phyloP scores from a whole-genome alignment of 2,797 vertebrate species.

The Liparis tanakae region DNA sequence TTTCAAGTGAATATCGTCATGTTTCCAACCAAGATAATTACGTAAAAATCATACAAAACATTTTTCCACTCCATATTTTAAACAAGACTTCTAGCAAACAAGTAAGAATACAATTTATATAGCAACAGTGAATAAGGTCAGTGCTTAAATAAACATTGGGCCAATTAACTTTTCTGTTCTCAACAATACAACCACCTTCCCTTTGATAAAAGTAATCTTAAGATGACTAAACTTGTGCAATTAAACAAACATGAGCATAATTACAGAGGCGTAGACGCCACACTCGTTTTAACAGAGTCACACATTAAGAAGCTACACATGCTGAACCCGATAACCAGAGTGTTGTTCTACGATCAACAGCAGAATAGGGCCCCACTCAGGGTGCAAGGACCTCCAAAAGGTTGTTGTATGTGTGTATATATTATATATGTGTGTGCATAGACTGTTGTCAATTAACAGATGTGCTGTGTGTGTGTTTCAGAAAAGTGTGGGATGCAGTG shows the following conservation, averaged over 20 bases:
- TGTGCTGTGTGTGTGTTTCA: slow-evolving; percentile 65
- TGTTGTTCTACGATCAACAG: no score
- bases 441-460: not conserved
- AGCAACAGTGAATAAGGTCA: no score
- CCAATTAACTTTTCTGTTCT: not conserved
- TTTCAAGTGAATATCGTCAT: not conserved
- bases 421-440: no score
- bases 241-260: no score
- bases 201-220: not conserved
- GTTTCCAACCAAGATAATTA: not conserved
- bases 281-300: no score
- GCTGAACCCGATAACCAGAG: no score
- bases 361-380: no score
- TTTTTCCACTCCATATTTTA: not conserved
- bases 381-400: no score
- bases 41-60: not conserved
- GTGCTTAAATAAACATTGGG: no score
- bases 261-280: no score
- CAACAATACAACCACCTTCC: not conserved
- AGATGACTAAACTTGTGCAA: not conserved
- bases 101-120: not conserved
- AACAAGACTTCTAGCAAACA: not conserved
- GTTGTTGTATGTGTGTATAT: no score
- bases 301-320: no score
- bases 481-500: slow-evolving; percentile 98